These are phyloP conservation scores for Conus canariensis DNA, from an alignment of 2,888 invertebrate species.

Conservation along the genomic window DNA sequence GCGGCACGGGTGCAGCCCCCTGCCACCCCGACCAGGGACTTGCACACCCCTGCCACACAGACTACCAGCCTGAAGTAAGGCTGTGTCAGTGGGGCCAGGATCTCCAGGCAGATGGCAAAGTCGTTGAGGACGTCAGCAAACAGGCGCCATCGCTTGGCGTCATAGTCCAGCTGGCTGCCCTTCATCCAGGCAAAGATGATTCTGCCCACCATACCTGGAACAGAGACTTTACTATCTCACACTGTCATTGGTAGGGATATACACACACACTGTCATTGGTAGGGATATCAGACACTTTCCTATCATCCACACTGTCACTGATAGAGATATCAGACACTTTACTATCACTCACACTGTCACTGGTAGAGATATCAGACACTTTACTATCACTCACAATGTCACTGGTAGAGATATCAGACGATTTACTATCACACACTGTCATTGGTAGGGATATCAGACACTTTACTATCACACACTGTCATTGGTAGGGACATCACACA, in stretches of 20 bases:
- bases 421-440: too few species aligned
- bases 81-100: constrained; percentile 87
- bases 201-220: constrained; percentile 91
- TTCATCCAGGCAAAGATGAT: constrained; percentile 94
- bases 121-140: constrained; percentile 97
- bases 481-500: too few species aligned
- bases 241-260: background rate
- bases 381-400: too few species aligned
- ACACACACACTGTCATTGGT: background rate
- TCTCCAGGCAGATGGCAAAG: constrained; percentile 91
- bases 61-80: constrained; percentile 75
- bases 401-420: too few species aligned
- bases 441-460: too few species aligned
- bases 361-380: too few species aligned
- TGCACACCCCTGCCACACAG: constrained; percentile 79
- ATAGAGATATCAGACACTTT: too few species aligned
- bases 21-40: constrained; percentile 90
- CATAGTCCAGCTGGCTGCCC: constrained; percentile 91
- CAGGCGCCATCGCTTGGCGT: constrained; percentile 96
- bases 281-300: background rate
- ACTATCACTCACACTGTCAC: too few species aligned
- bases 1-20: constrained; percentile 93
- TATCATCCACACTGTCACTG: background rate
- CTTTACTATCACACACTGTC: too few species aligned
- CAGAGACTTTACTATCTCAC: background rate